Percentiles rank a stretch among this genome's conserved stretches.
These are phyloP conservation scores for Echinops telfairi DNA, from an alignment of 2,113 vertebrate genomes.

Conservation along the genomic window DNA sequence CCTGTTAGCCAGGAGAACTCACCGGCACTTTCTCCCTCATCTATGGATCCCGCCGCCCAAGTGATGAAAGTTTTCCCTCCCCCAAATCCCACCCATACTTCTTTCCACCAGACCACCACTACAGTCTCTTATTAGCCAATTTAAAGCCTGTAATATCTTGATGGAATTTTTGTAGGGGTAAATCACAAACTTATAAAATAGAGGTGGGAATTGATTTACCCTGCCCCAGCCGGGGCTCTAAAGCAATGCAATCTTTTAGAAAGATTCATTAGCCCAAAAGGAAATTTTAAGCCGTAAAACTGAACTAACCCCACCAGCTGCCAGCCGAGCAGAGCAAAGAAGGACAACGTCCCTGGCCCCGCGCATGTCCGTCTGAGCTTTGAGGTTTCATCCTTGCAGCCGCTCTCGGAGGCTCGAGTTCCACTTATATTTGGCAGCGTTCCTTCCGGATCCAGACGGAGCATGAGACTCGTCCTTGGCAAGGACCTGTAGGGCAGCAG, in stretches of 20 bases:
- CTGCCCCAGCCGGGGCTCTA: slow-evolving; percentile 27
- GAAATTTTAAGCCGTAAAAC: slow-evolving; percentile 68
- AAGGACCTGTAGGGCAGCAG: not conserved
- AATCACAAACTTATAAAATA: slow-evolving; percentile 68
- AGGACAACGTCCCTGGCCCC: not conserved
- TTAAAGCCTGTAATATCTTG: slow-evolving; percentile 70
- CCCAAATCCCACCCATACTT: slow-evolving; percentile 57
- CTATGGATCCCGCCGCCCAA: not conserved
- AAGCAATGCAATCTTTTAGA: slow-evolving; percentile 76
- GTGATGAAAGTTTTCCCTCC: slow-evolving; percentile 14
- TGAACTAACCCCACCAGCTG: slow-evolving; percentile 55
- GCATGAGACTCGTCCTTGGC: not conserved
- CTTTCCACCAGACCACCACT: slow-evolving; percentile 78
- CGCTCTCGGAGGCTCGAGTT: slow-evolving; percentile 41
- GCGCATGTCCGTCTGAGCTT: slow-evolving; percentile 29
- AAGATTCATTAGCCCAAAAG: slow-evolving; percentile 78
- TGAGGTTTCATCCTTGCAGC: not conserved
- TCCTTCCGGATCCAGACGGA: slow-evolving; percentile 50
- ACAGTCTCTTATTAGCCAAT: slow-evolving; percentile 75
- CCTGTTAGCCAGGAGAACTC: not conserved
- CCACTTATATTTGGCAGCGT: slow-evolving; percentile 52
- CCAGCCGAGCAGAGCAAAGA: not conserved
- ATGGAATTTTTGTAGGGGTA: slow-evolving; percentile 77
- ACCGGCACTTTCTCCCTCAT: not conserved
- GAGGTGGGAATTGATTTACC: slow-evolving; percentile 79